phyloP scores from a whole-genome alignment of 64 coral and sea anemone genomes.

The Montipora foliosa region DNA sequence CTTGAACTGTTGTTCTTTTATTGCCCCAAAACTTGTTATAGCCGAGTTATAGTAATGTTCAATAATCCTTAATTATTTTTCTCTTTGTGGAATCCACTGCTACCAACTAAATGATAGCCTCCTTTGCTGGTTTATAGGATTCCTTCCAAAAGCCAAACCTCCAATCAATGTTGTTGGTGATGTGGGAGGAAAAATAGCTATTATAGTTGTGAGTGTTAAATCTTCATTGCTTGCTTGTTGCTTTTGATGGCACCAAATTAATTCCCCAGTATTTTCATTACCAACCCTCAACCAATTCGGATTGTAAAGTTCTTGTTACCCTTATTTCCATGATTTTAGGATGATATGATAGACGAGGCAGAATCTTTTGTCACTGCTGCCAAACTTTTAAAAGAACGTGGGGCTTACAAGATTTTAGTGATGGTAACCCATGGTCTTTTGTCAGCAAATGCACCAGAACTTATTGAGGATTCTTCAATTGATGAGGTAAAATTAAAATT shows the following conservation, averaged over 20 bases:
- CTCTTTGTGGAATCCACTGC: background rate
- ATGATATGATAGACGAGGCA: conserved; percentile 92
- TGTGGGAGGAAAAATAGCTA: conserved; percentile 96
- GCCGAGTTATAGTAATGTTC: too few species aligned
- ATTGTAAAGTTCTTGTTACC: background rate
- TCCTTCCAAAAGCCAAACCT: conserved; percentile 97
- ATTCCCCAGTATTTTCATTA: too few species aligned
- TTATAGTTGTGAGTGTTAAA: conserved; percentile 86
- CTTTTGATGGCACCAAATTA: background rate
- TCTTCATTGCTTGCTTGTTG: background rate
- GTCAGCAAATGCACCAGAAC: conserved; percentile 73
- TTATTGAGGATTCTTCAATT: conserved; percentile 86
- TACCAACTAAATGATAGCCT: background rate
- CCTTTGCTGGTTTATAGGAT: conserved; percentile 62
- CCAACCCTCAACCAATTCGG: too few species aligned
- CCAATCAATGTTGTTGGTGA: conserved; percentile 99
- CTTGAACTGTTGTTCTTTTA: too few species aligned
- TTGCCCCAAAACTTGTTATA: too few species aligned
- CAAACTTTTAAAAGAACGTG: conserved; percentile 72
- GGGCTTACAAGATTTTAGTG: conserved; percentile 94
- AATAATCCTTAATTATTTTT: background rate
- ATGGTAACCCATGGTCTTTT: conserved; percentile 97
- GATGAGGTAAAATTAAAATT: conserved; percentile 75
- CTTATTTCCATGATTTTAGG: conserved; percentile 38
- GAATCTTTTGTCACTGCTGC: conserved; percentile 93